phyloP scores from a whole-genome alignment of 2,113 vertebrate genomes.

The Campylorhamphus procurvoides region DNA sequence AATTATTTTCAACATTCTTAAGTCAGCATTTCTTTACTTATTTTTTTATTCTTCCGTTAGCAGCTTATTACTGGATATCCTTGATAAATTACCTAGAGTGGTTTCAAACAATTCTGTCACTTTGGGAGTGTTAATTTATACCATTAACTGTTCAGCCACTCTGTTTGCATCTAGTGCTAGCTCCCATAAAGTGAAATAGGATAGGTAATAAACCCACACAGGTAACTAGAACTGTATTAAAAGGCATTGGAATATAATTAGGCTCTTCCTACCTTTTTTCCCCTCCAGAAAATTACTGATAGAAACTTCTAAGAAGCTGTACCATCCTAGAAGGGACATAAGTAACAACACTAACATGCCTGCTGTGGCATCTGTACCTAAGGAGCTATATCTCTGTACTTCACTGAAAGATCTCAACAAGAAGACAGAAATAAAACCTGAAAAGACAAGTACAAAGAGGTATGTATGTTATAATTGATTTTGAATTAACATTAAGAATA shows the following conservation, averaged over 20 bases:
- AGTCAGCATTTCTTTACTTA: neutral
- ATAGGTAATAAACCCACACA: neutral
- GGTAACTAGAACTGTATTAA: neutral
- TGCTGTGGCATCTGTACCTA: constrained; percentile 89
- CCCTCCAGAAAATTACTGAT: constrained; percentile 55
- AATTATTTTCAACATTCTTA: neutral
- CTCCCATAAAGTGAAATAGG: neutral
- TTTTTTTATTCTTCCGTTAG: neutral
- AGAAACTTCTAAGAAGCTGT: constrained; percentile 42
- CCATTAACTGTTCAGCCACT: neutral
- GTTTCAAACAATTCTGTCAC: neutral
- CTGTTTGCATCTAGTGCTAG: neutral
- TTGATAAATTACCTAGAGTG: neutral
- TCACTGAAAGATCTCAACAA: constrained; percentile 96
- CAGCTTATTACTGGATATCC: neutral
- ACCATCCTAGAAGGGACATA: constrained; percentile 12
- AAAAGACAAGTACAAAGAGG: constrained; percentile 90
- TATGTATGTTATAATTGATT: constrained; percentile 28
- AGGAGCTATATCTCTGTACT: constrained; percentile 92
- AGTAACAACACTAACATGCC: constrained; percentile 84
- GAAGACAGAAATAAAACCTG: constrained; percentile 92
- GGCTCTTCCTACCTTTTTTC: neutral
- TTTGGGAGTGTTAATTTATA: neutral
- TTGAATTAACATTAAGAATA: neutral
- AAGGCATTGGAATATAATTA: neutral